phyloP scores from a whole-genome alignment of 2,888 invertebrate species.

The Nomada ruficornis region DNA sequence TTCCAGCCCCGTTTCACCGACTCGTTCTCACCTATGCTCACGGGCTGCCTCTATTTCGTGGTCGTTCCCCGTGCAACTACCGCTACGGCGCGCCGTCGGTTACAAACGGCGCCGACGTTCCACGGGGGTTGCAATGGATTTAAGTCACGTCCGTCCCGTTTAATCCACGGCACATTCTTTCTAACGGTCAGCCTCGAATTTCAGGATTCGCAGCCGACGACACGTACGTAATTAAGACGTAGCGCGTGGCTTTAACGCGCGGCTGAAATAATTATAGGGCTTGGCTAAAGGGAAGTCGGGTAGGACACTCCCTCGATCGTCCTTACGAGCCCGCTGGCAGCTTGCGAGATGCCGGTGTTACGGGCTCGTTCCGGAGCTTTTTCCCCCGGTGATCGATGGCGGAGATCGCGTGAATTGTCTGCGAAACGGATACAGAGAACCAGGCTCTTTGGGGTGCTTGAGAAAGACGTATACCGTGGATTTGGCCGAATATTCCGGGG shows the following conservation, averaged over 20 bases:
- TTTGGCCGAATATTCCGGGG: not conserved
- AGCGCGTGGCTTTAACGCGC: conserved; percentile 47
- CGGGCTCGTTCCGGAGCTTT: not conserved
- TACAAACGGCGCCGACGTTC: conserved; percentile 71
- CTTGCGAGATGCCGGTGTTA: not conserved
- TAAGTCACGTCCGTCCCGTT: conserved; percentile 69
- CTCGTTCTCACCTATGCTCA: conserved; percentile 35
- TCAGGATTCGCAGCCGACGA: conserved; percentile 59
- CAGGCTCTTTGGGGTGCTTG: not conserved
- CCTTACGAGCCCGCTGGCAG: not conserved
- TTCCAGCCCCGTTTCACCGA: not conserved
- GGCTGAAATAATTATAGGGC: conserved; percentile 50
- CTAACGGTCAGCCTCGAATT: conserved; percentile 36
- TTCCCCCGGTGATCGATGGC: conserved; percentile 2
- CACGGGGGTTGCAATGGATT: conserved; percentile 72
- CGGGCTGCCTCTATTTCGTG: conserved; percentile 36
- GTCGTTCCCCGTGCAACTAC: conserved; percentile 9
- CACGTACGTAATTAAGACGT: conserved; percentile 65
- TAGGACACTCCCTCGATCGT: not conserved
- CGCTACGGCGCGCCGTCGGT: conserved; percentile 48
- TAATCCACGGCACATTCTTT: conserved; percentile 70
- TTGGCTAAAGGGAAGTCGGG: conserved; percentile 4
- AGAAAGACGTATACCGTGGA: conserved; percentile 1
- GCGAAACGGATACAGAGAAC: not conserved
- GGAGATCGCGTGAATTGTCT: conserved; percentile 11